Conservation (phyloP, 2,113 vertebrate genomes). For the Macroglossus sobrinus region DNA sequence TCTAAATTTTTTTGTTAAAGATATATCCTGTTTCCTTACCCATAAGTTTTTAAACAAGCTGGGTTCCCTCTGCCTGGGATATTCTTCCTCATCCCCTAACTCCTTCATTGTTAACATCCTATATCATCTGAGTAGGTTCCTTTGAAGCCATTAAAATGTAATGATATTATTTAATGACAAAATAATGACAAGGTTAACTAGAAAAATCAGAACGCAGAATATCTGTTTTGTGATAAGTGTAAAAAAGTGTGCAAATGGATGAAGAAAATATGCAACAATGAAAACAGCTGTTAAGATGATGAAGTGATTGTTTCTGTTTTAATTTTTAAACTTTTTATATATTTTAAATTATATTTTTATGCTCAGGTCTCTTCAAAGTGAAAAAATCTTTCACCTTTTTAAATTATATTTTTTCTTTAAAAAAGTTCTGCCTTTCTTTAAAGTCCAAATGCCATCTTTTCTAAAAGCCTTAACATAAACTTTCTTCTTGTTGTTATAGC, state of each 20-base stretch:
- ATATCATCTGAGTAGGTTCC: not conserved
- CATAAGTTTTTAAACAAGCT: not conserved
- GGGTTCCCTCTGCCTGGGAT: not conserved
- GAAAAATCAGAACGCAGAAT: not conserved
- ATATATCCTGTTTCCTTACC: not conserved
- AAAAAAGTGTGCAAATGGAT: not conserved
- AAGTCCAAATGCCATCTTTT: not conserved
- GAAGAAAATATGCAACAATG: not conserved
- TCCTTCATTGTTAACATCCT: not conserved
- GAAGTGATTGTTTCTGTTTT: not conserved
- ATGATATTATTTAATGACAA: not conserved
- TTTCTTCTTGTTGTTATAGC: not conserved
- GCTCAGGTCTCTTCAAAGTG: no score
- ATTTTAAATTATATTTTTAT: not conserved
- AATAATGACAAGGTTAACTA: not conserved
- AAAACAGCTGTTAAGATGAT: not conserved
- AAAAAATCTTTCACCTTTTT: not conserved
- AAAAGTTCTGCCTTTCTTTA: constrained; percentile 4
- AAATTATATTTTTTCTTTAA: not conserved
- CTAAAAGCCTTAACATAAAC: not conserved
- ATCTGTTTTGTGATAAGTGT: not conserved
- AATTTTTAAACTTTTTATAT: not conserved
- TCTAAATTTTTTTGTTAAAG: not conserved
- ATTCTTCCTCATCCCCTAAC: not conserved
- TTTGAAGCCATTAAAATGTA: not conserved